phyloP scores from a whole-genome alignment of 2,888 invertebrate species.

The Gnatocerus cornutus region DNA sequence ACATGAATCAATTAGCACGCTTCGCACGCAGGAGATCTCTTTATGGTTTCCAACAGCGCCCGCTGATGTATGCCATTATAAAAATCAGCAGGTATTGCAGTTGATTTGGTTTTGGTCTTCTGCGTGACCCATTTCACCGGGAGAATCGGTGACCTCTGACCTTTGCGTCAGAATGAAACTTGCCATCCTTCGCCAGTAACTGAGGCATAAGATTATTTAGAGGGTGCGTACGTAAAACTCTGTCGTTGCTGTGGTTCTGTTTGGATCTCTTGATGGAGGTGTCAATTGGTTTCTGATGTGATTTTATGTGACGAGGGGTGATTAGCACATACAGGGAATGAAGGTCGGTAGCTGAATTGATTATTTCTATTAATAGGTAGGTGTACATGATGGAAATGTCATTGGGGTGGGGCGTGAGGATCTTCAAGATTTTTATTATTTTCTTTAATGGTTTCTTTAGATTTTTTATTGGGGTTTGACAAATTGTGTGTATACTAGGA shows the following conservation, averaged over 20 bases:
- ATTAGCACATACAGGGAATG: constrained; percentile 24
- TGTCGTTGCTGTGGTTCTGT: constrained; percentile 15
- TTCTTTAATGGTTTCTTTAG: neutral
- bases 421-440: constrained; percentile 12
- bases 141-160: constrained; percentile 44
- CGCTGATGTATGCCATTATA: constrained; percentile 13
- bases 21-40: neutral
- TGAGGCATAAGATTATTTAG: constrained; percentile 17
- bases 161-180: constrained; percentile 34
- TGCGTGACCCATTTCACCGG: constrained; percentile 39
- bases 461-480: neutral
- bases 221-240: constrained; percentile 15
- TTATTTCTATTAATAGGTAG: constrained; percentile 50
- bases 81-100: constrained; percentile 26
- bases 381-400: constrained; percentile 22
- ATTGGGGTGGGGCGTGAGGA: constrained; percentile 6
- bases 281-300: constrained; percentile 25
- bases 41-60: neutral
- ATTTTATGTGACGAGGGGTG: constrained; percentile 14
- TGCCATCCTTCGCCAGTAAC: constrained; percentile 17
- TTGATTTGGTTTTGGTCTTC: constrained; percentile 12
- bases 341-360: constrained; percentile 48
- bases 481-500: neutral
- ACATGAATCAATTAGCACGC: constrained; percentile 8
- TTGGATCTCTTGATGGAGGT: constrained; percentile 10